Evolutionary conservation across 2,797 vertebrate genomes (phyloP).

Genomic region (Platalea minor): DNA sequence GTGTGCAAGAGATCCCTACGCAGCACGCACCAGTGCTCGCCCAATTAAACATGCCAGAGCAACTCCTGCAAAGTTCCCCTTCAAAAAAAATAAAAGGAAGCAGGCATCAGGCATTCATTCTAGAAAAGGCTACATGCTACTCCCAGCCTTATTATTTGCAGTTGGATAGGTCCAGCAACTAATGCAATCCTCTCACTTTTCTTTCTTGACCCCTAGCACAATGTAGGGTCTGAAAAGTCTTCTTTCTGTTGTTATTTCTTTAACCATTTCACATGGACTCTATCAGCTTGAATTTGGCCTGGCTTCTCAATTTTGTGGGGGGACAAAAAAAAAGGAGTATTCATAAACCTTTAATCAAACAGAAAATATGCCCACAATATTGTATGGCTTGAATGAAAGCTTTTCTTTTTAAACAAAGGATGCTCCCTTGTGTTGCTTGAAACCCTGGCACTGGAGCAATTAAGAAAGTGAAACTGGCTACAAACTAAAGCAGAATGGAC

Average conservation of each 20-base stretch:
- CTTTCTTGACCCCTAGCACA: neutral
- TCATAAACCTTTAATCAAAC: neutral
- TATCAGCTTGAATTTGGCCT: neutral
- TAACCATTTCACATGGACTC: neutral
- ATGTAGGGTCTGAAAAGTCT: neutral
- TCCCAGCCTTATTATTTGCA: neutral
- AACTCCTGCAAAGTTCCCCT: neutral
- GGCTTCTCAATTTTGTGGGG: neutral
- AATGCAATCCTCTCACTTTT: neutral
- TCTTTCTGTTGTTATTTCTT: neutral
- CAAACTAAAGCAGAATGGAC: constrained; percentile 36
- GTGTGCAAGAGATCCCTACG: neutral
- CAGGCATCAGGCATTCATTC: neutral
- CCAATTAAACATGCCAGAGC: neutral
- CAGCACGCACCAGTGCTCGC: neutral
- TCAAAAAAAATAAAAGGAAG: neutral
- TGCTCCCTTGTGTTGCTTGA: neutral
- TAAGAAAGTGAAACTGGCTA: constrained; percentile 46
- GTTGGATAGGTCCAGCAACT: neutral
- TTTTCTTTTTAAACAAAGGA: constrained; percentile 28
- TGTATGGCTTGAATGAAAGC: neutral
- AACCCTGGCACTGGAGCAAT: neutral
- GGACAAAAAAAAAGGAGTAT: neutral
- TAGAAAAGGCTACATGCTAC: neutral
- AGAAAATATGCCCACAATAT: neutral